Evolutionary conservation across 2,797 vertebrate species (phyloP), one percentile per base, ranked within the genome.

Genomic region (Xiphophorus birchmanni): DNA sequence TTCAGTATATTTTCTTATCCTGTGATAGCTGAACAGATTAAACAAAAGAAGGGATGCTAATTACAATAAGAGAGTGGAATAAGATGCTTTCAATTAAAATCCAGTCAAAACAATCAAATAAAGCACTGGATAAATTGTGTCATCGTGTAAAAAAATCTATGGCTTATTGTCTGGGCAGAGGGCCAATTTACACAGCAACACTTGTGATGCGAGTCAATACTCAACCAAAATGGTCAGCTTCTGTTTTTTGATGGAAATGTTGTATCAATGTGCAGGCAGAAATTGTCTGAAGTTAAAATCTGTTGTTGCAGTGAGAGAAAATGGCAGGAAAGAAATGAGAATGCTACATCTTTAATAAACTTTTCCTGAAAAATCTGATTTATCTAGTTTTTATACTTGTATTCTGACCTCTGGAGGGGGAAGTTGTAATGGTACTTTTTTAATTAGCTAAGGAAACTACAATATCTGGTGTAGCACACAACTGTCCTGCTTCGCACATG

Each of bases 91-190:
- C 91, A 90, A 90, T 92, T 90, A 87, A 88, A 92, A 91, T 90
- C 17, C 81, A 86, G 90, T 86, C 91, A 86, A 93, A 91, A 94
- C 91, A 91, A 93, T 93, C 88, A 92, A 92, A 93, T 91, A 90
- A 91, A 89, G 89, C 83, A 81, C 69, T 58, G 87, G 84, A 91
- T 93, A 91, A 93, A 93, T 92, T 87, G 93, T 93, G 88, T 94
- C 91, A 92, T 86, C 77, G 83, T 89, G 77, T 29, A 58, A 58
- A 58, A 88, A n/a, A 91, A 90, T 90, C 89, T 89, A 84, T 76
- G 87, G 88, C 84, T 91, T 91, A 88, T 88, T 88, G 90, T 88
- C 90, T 80, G 88, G 94, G 93, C 92, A 76, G 65, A 21, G 71
- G 76, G 92, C 90, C 93, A 93, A 85, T 71, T 86, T 85, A 82